Evolutionary conservation across 2,113 vertebrate species (phyloP).

Genomic region (Anhinga rufa): DNA sequence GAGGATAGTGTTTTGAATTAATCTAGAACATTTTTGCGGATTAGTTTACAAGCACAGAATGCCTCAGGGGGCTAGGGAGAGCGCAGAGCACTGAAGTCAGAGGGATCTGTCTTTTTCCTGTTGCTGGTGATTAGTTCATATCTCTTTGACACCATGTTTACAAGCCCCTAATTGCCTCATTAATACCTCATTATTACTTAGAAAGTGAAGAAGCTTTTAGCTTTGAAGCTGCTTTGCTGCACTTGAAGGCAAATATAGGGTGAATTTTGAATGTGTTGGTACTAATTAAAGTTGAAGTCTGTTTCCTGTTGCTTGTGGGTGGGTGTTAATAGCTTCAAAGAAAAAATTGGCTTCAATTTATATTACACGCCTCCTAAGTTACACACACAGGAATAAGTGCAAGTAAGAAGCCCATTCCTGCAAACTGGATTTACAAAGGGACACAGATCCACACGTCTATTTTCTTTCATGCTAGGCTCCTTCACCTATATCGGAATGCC

Average conservation of each 20-base stretch:
- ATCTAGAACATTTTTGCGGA: slow-evolving; percentile 67
- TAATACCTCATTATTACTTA: slow-evolving; percentile 72
- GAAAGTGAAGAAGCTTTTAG: slow-evolving; percentile 64
- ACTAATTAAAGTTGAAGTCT: slow-evolving; percentile 69
- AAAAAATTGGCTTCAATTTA: slow-evolving; percentile 45
- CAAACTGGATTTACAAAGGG: not conserved
- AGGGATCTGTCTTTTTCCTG: slow-evolving; percentile 65
- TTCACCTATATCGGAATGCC: not conserved
- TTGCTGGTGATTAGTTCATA: slow-evolving; percentile 66
- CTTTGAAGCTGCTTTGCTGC: slow-evolving; percentile 64
- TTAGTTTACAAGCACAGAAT: slow-evolving; percentile 63
- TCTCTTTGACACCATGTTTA: slow-evolving; percentile 70
- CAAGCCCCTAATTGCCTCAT: slow-evolving; percentile 71
- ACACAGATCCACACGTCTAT: not conserved
- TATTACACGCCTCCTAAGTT: not conserved
- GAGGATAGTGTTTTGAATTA: slow-evolving; percentile 66
- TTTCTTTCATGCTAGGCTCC: not conserved
- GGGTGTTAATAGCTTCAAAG: slow-evolving; percentile 64
- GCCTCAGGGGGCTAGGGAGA: slow-evolving; percentile 47
- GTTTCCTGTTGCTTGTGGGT: slow-evolving; percentile 67
- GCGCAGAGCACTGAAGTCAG: slow-evolving; percentile 30
- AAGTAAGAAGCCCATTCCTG: not conserved
- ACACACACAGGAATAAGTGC: not conserved
- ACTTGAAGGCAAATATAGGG: slow-evolving; percentile 61
- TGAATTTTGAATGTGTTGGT: slow-evolving; percentile 50